Percentiles rank a stretch among this genome's conserved stretches.
Conservation (phyloP, 1,140 invertebrate species). For the Drosophila funebris region DNA sequence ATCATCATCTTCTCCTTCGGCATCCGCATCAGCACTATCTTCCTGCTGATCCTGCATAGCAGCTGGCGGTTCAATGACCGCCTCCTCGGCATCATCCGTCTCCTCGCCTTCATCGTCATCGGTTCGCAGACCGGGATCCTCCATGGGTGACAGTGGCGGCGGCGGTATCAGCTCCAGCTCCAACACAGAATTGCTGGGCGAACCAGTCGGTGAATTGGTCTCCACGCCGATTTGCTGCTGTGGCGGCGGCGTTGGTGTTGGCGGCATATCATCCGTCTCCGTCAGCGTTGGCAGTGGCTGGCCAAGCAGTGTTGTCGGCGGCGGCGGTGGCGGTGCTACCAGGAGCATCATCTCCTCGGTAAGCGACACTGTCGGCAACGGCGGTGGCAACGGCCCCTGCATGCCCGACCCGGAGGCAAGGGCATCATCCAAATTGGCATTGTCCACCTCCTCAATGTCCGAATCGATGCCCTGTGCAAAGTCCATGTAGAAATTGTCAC, state of each 20-base stretch:
- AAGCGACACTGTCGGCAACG: constrained; percentile 50
- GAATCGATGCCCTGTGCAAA: constrained; percentile 94
- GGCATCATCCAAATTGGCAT: constrained; percentile 52
- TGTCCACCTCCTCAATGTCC: constrained; percentile 93
- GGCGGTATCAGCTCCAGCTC: constrained; percentile 74
- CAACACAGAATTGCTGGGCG: constrained; percentile 69
- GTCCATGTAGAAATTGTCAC: constrained; percentile 95
- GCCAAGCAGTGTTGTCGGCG: constrained; percentile 50
- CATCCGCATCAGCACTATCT: background rate
- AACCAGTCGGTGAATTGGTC: constrained; percentile 44
- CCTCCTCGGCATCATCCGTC: constrained; percentile 58
- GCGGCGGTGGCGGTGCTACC: constrained; percentile 62
- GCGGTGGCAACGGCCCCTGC: constrained; percentile 35
- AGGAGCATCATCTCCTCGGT: constrained; percentile 62
- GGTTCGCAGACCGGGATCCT: constrained; percentile 59
- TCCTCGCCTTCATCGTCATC: constrained; percentile 70
- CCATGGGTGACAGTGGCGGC: constrained; percentile 68
- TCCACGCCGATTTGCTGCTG: constrained; percentile 48
- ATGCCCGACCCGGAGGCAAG: constrained; percentile 18
- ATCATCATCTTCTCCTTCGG: constrained; percentile 19
- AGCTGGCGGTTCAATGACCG: constrained; percentile 20
- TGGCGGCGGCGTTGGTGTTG: constrained; percentile 76
- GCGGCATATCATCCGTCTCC: constrained; percentile 78
- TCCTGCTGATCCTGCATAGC: constrained; percentile 18
- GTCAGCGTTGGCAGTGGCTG: constrained; percentile 72